Evolutionary conservation across 2,888 invertebrate genomes (phyloP).

Genomic region (Rhodophaea formosa): DNA sequence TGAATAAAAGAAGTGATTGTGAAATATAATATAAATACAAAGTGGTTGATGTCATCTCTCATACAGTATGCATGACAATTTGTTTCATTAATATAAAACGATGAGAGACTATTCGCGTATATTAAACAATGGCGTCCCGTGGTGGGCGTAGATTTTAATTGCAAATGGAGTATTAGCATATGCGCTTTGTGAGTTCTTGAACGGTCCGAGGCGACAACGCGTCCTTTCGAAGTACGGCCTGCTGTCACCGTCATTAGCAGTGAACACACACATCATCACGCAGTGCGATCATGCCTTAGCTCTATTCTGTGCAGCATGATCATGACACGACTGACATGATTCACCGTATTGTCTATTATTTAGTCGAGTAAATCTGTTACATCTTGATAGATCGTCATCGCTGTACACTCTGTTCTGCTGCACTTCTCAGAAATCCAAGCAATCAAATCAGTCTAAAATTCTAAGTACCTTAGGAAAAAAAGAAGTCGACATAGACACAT

Average conservation of each 20-base stretch:
- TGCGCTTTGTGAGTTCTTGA: conserved; percentile 72
- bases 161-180: conserved; percentile 77
- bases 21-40: conserved; percentile 18
- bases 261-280: conserved; percentile 25
- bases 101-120: conserved; percentile 48
- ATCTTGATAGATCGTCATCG: too few species aligned
- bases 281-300: conserved; percentile 1
- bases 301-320: not conserved
- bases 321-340: not conserved
- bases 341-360: not conserved
- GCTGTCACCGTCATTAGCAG: conserved; percentile 34
- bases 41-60: conserved; percentile 15
- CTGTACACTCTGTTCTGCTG: too few species aligned
- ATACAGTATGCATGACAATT: conserved; percentile 15
- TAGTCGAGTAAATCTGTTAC: too few species aligned
- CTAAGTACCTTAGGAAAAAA: too few species aligned
- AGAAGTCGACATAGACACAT: too few species aligned
- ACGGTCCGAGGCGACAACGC: conserved; percentile 64
- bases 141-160: conserved; percentile 75
- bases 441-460: too few species aligned
- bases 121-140: conserved; percentile 70
- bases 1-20: not conserved
- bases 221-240: conserved; percentile 53
- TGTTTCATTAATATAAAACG: conserved; percentile 44
- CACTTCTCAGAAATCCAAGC: too few species aligned